Conservation (phyloP, 1,140 invertebrate species). For the Pachypeltis micranthus region DNA sequence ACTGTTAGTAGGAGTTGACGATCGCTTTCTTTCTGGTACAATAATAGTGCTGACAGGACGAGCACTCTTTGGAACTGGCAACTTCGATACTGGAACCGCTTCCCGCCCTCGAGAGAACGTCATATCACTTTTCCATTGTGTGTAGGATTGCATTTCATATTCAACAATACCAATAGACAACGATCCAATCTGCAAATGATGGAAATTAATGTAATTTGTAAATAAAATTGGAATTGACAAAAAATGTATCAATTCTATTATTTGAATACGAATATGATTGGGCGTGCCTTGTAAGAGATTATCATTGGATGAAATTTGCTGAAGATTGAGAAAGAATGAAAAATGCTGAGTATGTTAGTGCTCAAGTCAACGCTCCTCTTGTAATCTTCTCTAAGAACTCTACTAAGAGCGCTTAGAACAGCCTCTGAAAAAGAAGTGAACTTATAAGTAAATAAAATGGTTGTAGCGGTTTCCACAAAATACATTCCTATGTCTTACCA, state of each 20-base stretch:
- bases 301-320: slow-evolving; percentile 89
- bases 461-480: too few relatives aligned
- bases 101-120: slow-evolving; percentile 40
- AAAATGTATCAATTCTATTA: too few relatives aligned
- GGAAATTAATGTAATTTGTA: background rate
- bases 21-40: slow-evolving; percentile 16
- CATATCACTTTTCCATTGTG: slow-evolving; percentile 86
- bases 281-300: slow-evolving; percentile 67
- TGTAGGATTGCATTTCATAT: slow-evolving; percentile 82
- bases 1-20: slow-evolving; percentile 20
- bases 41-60: slow-evolving; percentile 9
- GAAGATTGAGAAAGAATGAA: slow-evolving; percentile 96
- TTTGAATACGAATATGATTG: too few relatives aligned
- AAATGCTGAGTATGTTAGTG: slow-evolving; percentile 92
- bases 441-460: background rate
- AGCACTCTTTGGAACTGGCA: slow-evolving; percentile 27
- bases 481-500: slow-evolving; percentile 57
- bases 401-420: slow-evolving; percentile 83
- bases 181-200: slow-evolving; percentile 79
- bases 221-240: background rate
- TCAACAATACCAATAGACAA: slow-evolving; percentile 93
- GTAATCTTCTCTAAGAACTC: slow-evolving; percentile 94
- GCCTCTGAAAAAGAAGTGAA: slow-evolving; percentile 63
- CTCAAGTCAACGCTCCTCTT: slow-evolving; percentile 89
- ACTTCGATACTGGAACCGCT: slow-evolving; percentile 18